phyloP scores from a whole-genome alignment of 2,888 invertebrate genomes.

The Brenthis daphne region DNA sequence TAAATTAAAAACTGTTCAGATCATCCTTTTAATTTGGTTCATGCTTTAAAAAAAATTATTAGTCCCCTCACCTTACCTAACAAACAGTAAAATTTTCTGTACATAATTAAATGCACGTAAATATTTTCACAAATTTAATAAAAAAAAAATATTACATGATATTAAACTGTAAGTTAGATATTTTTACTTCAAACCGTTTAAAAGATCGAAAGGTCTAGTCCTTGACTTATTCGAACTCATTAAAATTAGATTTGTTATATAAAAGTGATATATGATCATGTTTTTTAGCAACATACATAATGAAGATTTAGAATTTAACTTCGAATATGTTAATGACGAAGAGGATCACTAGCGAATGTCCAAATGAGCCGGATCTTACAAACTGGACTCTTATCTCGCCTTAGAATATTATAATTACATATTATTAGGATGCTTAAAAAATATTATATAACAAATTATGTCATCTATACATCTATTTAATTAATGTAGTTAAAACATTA shows the following conservation, averaged over 20 bases:
- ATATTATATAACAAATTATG: too few relatives aligned
- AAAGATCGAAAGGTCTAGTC: not conserved
- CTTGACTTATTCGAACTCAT: slow-evolving; percentile 22
- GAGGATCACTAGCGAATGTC: slow-evolving; percentile 17
- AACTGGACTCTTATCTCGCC: slow-evolving; percentile 27
- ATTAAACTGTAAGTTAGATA: too few relatives aligned
- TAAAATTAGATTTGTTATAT: slow-evolving; percentile 7
- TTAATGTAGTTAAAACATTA: too few relatives aligned
- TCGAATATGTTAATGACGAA: slow-evolving; percentile 26
- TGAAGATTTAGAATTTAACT: slow-evolving; percentile 20
- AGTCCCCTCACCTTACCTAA: too few relatives aligned
- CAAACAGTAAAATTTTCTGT: too few relatives aligned
- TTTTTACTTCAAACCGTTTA: not conserved
- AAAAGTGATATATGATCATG: slow-evolving; percentile 32
- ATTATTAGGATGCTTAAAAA: not conserved
- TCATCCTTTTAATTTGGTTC: too few relatives aligned
- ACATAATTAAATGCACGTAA: too few relatives aligned
- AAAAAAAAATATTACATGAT: too few relatives aligned
- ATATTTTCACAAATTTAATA: too few relatives aligned
- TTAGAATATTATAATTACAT: slow-evolving; percentile 4
- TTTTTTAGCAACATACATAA: slow-evolving; percentile 29
- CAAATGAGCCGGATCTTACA: slow-evolving; percentile 38
- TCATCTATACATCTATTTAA: too few relatives aligned
- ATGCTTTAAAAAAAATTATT: too few relatives aligned
- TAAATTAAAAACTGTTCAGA: too few relatives aligned